These are phyloP conservation scores for Bradypodion pumilum DNA, from an alignment of 2,797 vertebrate genomes.

Conservation along the genomic window DNA sequence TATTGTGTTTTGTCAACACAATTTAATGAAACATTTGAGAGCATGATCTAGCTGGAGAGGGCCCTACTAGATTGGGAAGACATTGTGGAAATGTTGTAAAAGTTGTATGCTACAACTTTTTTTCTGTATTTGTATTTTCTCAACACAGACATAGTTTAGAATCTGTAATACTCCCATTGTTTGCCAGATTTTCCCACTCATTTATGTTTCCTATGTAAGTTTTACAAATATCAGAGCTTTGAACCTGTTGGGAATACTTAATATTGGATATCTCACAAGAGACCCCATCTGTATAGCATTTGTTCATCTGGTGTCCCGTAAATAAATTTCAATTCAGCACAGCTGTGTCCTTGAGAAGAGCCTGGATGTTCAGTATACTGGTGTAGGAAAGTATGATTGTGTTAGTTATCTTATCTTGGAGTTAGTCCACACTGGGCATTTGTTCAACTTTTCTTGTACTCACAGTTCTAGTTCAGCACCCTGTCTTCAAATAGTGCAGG, in stretches of 20 bases:
- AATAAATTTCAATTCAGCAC: neutral
- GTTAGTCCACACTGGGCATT: too few species aligned
- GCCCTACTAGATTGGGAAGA: neutral
- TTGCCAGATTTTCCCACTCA: neutral
- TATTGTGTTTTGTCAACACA: neutral
- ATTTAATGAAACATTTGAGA: neutral
- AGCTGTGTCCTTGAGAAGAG: constrained; percentile 6
- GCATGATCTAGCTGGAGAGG: neutral
- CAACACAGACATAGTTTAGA: neutral
- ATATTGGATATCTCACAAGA: neutral
- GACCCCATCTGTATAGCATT: neutral
- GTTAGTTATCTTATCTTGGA: neutral
- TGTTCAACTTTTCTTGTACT: too few species aligned
- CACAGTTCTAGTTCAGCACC: too few species aligned
- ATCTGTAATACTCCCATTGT: neutral
- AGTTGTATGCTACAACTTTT: neutral
- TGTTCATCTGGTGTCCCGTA: neutral
- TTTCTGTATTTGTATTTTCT: neutral
- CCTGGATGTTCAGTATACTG: neutral
- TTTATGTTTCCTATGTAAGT: neutral
- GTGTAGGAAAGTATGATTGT: constrained; percentile 6
- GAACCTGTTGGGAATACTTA: neutral
- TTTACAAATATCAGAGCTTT: constrained; percentile 14
- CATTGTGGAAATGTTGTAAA: neutral
- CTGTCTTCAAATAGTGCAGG: too few species aligned